Evolutionary conservation across 2,797 vertebrate species (phyloP).

Genomic region (Pogonophryne albipinna): DNA sequence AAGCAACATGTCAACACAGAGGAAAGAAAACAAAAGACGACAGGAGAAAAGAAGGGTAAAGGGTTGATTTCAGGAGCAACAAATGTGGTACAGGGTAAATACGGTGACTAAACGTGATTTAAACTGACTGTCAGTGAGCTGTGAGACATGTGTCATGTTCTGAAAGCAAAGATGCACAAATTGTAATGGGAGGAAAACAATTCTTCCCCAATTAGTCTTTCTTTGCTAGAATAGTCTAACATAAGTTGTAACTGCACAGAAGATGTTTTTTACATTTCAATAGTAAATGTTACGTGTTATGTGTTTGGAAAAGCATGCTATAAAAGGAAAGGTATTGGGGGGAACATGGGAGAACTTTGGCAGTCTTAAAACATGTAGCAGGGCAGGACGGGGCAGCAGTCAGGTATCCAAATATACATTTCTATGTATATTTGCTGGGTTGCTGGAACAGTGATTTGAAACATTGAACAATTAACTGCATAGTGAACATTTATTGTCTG

Average conservation of each 20-base stretch:
- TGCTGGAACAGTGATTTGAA: slow-evolving; percentile 64
- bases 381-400: slow-evolving; percentile 36
- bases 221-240: too few relatives aligned
- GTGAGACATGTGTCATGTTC: slow-evolving; percentile 2
- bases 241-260: too few relatives aligned
- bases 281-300: slow-evolving; percentile 7
- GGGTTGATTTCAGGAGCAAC: slow-evolving; percentile 82
- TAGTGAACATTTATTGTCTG: slow-evolving; percentile 25
- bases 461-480: slow-evolving; percentile 24
- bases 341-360: slow-evolving; percentile 16
- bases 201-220: neutral
- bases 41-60: slow-evolving; percentile 84
- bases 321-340: slow-evolving; percentile 29
- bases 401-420: slow-evolving; percentile 72
- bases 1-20: slow-evolving; percentile 84
- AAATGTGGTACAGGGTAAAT: slow-evolving; percentile 66
- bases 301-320: slow-evolving; percentile 24
- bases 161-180: neutral
- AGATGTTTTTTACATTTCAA: neutral
- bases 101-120: slow-evolving; percentile 34
- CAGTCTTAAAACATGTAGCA: slow-evolving; percentile 33
- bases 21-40: slow-evolving; percentile 80
- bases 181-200: neutral
- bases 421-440: slow-evolving; percentile 74
- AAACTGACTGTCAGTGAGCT: neutral